Conservation (phyloP, 2,797 vertebrate genomes). For the Sebastes miniatus region DNA sequence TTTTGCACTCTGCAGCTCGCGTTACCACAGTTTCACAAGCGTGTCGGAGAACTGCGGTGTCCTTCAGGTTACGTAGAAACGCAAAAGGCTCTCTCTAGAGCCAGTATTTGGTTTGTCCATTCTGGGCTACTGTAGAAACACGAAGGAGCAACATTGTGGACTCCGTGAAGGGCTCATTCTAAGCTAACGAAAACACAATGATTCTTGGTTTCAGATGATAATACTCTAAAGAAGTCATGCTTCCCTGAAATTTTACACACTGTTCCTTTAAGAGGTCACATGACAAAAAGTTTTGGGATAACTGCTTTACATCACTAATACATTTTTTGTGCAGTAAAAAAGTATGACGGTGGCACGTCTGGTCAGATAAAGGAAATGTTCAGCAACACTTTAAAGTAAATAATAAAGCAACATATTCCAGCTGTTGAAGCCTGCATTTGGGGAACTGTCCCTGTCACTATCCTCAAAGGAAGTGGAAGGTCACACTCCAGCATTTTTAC, state of each 20-base stretch:
- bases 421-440: not conserved
- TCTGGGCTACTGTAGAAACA: too few species aligned
- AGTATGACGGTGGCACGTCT: not conserved
- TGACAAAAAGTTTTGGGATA: not conserved
- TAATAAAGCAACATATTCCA: not conserved
- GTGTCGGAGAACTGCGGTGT: fast-evolving
- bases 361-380: not conserved
- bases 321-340: not conserved
- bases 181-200: too few species aligned
- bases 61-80: too few species aligned
- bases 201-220: too few species aligned
- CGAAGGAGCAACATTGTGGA: too few species aligned
- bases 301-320: not conserved
- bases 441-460: not conserved
- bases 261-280: not conserved
- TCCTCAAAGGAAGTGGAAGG: constrained; percentile 51
- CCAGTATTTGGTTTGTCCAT: too few species aligned
- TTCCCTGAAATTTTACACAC: not conserved
- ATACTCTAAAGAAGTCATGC: too few species aligned
- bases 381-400: not conserved
- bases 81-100: too few species aligned
- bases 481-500: constrained; percentile 57
- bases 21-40: too few species aligned
- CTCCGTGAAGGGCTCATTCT: too few species aligned
- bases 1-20: too few species aligned